Evolutionary conservation across 2,797 vertebrate genomes (phyloP), one percentile per base, ranked within the genome.

Genomic region (Fringilla coelebs): DNA sequence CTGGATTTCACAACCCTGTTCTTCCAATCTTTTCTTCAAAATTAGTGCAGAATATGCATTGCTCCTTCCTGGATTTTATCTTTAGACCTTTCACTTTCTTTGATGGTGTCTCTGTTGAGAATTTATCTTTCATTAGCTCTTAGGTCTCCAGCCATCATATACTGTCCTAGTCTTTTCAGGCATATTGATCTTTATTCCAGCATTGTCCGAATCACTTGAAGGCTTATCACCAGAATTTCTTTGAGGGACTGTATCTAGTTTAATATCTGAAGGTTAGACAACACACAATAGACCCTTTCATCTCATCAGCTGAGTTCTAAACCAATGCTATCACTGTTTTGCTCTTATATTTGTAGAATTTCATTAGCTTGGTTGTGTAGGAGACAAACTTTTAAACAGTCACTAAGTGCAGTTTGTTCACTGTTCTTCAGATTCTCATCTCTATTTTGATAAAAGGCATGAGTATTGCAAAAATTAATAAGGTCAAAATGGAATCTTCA

Each of bases 51-150:
- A 95, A 84, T 79, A 63, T 3, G 2, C 26, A 9, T 63, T 89
- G 63, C 21, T 75, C 43, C 41, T 94, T 61, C 36, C 68, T 91
- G 52, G 13, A 54, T 11, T 41, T 68, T 58, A 89, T 84, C 51
- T 85, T 83, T 81, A 19, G 40, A 72, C 11, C 11, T 73, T 90
- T 85, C 48, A 20, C n/a, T 75, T 74, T 81, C n/a, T 83, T 88
- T 96, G 87, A 92, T 7, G 41, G 54, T 34, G 41, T 49, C 87
- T 95, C 75, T 89, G 48, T 63, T 80, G 88, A 85, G 77, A 96
- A 89, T 93, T 96, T 96, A 93, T 95, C 86, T 94, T 97, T 97
- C 94, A 95, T 91, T 95, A 96, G 62, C 58, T 95, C 92, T 96
- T 76, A 93, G 85, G 57, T 66, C 62, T 96, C 61, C 58, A 95